Evolutionary conservation across 2,797 vertebrate species (phyloP).

Genomic region (Acanthurus tractus): DNA sequence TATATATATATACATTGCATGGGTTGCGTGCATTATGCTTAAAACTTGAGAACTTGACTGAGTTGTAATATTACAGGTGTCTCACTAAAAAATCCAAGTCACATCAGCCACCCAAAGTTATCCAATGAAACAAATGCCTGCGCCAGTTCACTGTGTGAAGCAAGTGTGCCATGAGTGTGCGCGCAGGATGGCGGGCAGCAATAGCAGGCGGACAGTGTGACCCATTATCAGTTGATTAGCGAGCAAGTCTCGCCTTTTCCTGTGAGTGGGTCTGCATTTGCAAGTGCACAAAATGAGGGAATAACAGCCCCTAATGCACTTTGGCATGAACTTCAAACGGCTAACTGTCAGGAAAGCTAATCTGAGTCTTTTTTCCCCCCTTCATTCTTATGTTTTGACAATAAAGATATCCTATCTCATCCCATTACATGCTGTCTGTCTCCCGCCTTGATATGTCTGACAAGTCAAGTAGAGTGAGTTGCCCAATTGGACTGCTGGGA

Average conservation of each 20-base stretch:
- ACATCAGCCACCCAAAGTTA: background rate
- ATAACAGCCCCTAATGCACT: conserved; percentile 86
- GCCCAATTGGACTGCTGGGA: conserved; percentile 64
- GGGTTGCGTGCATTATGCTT: background rate
- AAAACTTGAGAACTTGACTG: background rate
- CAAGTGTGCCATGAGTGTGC: conserved; percentile 84
- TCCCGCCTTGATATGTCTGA: conserved; percentile 79
- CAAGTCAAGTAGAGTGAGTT: conserved; percentile 62
- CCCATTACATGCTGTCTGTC: conserved; percentile 81
- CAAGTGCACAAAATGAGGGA: conserved; percentile 73
- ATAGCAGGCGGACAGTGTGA: conserved; percentile 71
- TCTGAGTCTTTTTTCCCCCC: conserved; percentile 78
- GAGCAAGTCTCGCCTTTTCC: conserved; percentile 89
- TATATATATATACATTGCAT: background rate
- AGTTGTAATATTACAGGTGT: background rate
- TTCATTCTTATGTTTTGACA: conserved; percentile 90
- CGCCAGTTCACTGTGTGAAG: conserved; percentile 74
- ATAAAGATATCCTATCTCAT: conserved; percentile 89
- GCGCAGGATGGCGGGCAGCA: conserved; percentile 71
- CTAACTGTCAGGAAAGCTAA: conserved; percentile 85
- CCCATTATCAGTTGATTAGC: conserved; percentile 89
- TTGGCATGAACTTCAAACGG: conserved; percentile 88
- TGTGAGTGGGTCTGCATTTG: conserved; percentile 79
- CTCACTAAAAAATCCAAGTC: background rate
- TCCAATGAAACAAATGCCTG: conserved; percentile 37